Evolutionary conservation across 1,140 invertebrate genomes (phyloP).

Genomic region (Mesaphorura yosii): DNA sequence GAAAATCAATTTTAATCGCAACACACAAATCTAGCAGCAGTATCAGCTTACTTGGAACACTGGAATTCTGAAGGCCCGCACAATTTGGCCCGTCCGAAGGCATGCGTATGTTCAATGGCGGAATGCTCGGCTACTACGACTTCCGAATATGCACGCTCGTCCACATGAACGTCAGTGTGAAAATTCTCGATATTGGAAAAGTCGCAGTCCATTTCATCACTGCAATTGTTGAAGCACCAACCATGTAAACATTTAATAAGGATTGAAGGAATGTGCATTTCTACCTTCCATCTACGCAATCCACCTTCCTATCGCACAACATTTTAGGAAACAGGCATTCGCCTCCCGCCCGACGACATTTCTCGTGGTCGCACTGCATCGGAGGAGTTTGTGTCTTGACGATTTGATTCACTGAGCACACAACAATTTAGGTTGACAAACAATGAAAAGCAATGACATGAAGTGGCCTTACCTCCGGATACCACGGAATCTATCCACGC

Average conservation of each 20-base stretch:
- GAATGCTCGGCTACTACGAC: not conserved
- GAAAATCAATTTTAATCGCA: not conserved
- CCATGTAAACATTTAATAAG: not conserved
- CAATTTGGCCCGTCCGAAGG: not conserved
- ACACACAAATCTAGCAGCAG: not conserved
- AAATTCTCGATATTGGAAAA: not conserved
- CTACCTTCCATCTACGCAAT: slow-evolving; percentile 56
- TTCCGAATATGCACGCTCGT: not conserved
- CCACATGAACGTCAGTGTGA: not conserved
- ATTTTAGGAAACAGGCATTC: slow-evolving; percentile 51
- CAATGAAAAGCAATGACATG: not conserved
- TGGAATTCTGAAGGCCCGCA: slow-evolving; percentile 9
- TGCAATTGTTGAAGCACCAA: not conserved
- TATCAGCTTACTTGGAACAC: slow-evolving; percentile 10
- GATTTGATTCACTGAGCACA: not conserved
- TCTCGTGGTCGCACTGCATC: slow-evolving; percentile 40
- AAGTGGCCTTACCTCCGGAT: not conserved
- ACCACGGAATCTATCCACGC: slow-evolving; percentile 19
- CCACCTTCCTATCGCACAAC: slow-evolving; percentile 55
- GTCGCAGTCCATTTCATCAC: slow-evolving; percentile 57
- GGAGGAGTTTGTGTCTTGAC: not conserved
- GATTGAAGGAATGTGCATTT: not conserved
- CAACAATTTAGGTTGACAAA: not conserved
- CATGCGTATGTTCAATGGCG: slow-evolving; percentile 5
- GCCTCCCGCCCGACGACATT: slow-evolving; percentile 41